Conservation (phyloP, 2,113 vertebrate genomes). For the Catharus minimus region DNA sequence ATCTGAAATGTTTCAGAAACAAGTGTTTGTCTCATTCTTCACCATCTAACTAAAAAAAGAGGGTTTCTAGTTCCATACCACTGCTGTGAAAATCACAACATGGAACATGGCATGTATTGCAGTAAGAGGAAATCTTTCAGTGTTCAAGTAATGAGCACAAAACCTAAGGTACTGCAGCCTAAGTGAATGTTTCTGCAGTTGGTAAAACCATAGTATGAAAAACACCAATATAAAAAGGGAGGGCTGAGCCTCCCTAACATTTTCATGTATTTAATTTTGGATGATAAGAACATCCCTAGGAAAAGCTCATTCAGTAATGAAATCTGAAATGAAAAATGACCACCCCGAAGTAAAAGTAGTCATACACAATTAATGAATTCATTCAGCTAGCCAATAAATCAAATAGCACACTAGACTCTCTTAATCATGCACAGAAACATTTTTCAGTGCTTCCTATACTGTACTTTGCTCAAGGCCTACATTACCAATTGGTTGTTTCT, state of each 20-base stretch:
- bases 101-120: rapidly evolving
- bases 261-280: conserved; percentile 23
- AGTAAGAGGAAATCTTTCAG: background rate
- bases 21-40: background rate
- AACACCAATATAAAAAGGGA: background rate
- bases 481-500: conserved; percentile 35
- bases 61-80: background rate
- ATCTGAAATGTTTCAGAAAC: background rate
- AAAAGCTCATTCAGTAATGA: conserved; percentile 49
- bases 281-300: conserved; percentile 18
- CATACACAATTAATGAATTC: conserved; percentile 61
- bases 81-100: background rate
- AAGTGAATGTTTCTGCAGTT: background rate
- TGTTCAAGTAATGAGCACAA: background rate
- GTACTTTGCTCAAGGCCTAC: conserved; percentile 45
- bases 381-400: conserved; percentile 55
- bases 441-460: conserved; percentile 19
- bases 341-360: conserved; percentile 52
- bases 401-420: conserved; percentile 27
- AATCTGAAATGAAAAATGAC: conserved; percentile 48
- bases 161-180: background rate
- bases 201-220: conserved; percentile 1
- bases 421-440: conserved; percentile 24
- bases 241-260: background rate
- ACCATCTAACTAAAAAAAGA: background rate